These are phyloP conservation scores for Zeuzera pyrina DNA, from an alignment of 2,888 invertebrate species.

Conservation along the genomic window DNA sequence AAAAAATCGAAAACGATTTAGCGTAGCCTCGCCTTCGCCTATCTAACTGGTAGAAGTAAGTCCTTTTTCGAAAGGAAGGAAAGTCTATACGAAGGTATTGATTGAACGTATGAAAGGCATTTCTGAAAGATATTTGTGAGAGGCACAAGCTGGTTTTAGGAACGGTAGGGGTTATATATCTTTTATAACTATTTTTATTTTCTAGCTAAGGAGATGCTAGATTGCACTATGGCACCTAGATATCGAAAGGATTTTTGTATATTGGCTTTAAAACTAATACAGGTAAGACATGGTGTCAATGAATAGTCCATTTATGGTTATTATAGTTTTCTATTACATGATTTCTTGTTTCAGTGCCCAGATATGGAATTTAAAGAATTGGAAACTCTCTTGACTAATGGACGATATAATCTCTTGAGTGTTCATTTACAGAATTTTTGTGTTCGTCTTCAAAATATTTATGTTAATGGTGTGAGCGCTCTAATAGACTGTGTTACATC, in stretches of 20 bases:
- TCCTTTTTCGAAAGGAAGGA: no score
- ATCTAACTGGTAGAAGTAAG: no score
- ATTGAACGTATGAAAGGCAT: no score
- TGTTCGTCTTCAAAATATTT: slow-evolving; percentile 70
- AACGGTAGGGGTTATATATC: background rate
- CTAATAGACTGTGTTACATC: slow-evolving; percentile 76
- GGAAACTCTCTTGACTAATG: slow-evolving; percentile 75
- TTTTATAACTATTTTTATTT: slow-evolving; percentile 16
- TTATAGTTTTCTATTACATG: slow-evolving; percentile 5
- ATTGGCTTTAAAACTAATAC: slow-evolving; percentile 83
- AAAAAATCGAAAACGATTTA: no score
- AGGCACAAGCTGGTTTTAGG: no score
- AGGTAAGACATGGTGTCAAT: slow-evolving; percentile 70
- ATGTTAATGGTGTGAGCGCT: slow-evolving; percentile 76
- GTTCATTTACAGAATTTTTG: slow-evolving; percentile 75
- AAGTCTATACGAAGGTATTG: no score
- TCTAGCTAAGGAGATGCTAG: slow-evolving; percentile 69
- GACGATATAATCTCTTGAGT: slow-evolving; percentile 72
- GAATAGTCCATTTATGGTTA: slow-evolving; percentile 3
- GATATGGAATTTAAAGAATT: slow-evolving; percentile 82
- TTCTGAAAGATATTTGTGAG: no score
- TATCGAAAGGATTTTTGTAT: slow-evolving; percentile 86
- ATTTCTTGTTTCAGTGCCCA: slow-evolving; percentile 72
- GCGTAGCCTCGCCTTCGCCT: no score
- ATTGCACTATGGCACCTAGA: slow-evolving; percentile 67